Conservation (phyloP, 2,113 vertebrate species). For the Camelus dromedarius region DNA sequence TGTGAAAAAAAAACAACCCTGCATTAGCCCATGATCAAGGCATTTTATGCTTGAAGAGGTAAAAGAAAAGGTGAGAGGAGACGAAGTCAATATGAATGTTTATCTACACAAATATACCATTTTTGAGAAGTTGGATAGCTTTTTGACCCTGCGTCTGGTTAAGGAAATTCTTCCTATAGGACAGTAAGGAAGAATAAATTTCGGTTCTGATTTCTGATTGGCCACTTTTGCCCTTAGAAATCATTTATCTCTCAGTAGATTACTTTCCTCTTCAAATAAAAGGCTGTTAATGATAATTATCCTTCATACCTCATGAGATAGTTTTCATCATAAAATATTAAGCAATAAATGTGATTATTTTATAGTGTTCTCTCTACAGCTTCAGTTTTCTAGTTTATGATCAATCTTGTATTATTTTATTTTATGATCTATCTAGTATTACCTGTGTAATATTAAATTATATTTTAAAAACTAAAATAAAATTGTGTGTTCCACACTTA, state of each 20-base stretch:
- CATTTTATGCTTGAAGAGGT: background rate
- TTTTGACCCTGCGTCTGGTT: background rate
- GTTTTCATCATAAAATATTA: background rate
- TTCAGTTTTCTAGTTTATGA: background rate
- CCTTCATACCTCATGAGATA: background rate
- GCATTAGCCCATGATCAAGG: background rate
- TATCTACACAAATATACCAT: background rate
- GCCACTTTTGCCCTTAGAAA: background rate
- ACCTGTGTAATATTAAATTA: background rate
- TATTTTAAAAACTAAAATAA: background rate
- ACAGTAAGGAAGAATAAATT: background rate
- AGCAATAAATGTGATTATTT: background rate
- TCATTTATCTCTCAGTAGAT: background rate
- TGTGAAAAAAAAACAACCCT: background rate
- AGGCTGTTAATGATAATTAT: background rate
- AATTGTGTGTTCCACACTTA: background rate
- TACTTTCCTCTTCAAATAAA: background rate
- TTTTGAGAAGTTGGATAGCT: background rate
- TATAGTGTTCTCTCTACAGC: background rate
- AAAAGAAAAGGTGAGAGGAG: background rate
- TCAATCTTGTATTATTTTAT: background rate
- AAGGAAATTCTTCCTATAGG: background rate
- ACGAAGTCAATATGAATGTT: background rate
- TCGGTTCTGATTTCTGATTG: background rate
- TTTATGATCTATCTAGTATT: background rate